Evolutionary conservation across 2,888 invertebrate genomes (phyloP).

Genomic region (Abscondita cerata): DNA sequence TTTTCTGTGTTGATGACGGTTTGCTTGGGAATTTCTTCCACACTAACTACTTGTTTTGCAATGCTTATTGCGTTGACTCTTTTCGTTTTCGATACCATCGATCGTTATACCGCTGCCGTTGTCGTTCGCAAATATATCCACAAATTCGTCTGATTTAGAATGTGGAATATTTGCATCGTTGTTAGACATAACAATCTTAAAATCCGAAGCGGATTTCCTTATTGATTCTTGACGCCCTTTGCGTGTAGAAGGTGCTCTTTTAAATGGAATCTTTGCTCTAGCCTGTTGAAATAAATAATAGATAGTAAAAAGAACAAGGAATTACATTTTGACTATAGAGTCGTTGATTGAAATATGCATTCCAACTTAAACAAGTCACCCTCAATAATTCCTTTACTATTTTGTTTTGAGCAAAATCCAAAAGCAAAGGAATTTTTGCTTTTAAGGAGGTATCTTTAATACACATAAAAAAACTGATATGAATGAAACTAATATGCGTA

Average conservation of each 20-base stretch:
- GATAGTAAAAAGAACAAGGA: no score
- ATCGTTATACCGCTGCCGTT: background rate
- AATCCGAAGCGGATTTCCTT: constrained; percentile 65
- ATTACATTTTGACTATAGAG: no score
- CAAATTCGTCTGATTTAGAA: background rate
- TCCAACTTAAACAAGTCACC: no score
- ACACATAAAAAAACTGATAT: no score
- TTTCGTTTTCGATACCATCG: background rate
- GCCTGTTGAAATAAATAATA: constrained; percentile 60
- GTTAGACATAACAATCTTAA: constrained; percentile 40
- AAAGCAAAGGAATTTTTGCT: no score
- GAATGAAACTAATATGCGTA: no score
- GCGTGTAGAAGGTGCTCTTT: constrained; percentile 80
- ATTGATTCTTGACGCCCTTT: constrained; percentile 75
- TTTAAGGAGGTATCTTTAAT: no score
- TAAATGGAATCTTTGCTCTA: constrained; percentile 76
- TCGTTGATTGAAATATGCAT: no score
- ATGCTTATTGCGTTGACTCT: background rate
- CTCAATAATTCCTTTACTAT: no score
- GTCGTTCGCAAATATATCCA: constrained; percentile 11
- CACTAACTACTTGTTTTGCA: background rate
- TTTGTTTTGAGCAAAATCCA: no score
- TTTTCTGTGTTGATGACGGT: background rate
- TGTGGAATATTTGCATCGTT: background rate
- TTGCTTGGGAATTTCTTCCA: background rate